Percentiles rank a stretch among this genome's conserved stretches.
Evolutionary conservation across 2,113 vertebrate species (phyloP).

Genomic region (Nyctibius bracteatus): DNA sequence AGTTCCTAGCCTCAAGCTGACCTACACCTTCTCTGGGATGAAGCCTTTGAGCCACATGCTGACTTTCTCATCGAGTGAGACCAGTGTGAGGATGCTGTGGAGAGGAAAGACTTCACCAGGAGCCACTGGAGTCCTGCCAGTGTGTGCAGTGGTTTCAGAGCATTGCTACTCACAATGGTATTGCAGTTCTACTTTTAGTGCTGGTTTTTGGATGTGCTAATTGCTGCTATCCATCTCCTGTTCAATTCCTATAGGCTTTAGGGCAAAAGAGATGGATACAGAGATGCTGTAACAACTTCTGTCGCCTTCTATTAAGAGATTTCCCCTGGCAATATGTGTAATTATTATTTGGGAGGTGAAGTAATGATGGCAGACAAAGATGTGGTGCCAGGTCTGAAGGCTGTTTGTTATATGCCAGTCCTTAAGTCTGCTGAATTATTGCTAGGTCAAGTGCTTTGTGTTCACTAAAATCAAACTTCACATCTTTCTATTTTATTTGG

Average conservation of each 20-base stretch:
- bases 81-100: neutral
- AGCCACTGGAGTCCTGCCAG: neutral
- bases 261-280: neutral
- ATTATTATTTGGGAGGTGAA: neutral
- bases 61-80: neutral
- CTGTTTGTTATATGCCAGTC: neutral
- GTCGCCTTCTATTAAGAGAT: neutral
- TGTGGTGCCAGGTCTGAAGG: neutral
- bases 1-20: neutral
- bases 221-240: neutral
- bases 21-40: neutral
- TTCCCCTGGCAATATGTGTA: too few species aligned
- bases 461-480: neutral
- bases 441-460: neutral
- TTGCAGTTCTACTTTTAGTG: neutral
- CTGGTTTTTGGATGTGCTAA: neutral
- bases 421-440: neutral
- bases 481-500: neutral
- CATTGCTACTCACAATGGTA: neutral
- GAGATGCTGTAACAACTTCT: neutral
- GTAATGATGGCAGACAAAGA: neutral
- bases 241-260: neutral
- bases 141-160: neutral
- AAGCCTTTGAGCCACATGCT: neutral
- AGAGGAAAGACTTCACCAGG: neutral